Evolutionary conservation across 2,888 invertebrate species (phyloP), one percentile per base, ranked within the genome.

Genomic region (Xanthia icteritia): DNA sequence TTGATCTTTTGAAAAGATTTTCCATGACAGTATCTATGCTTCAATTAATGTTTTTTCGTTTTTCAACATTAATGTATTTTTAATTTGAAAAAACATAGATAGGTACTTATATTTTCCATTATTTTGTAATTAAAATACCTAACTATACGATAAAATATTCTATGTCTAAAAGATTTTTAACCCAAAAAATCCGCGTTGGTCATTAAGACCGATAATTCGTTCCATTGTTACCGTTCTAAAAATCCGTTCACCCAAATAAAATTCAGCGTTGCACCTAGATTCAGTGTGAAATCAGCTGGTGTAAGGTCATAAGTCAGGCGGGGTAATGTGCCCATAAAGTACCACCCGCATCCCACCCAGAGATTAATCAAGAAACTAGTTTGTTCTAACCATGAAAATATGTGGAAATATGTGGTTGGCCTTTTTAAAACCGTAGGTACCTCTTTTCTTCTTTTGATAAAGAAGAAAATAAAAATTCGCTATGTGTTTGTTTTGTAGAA

Each of bases 301-400:
- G 78, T 76, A 45, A 66, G 76, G 74, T 74, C 82, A 86, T 89
- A 90, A 89, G 86, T 90, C 86, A 90, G 82, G 54, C 45, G 79
- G 61, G 77, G 86, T 90, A 90, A 90, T 87, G 88, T 82, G 81
- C 60, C 85, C 85, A 88, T 91, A 90, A 90, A 91, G 76, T 82
- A 89, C 83, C 80, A 75, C 84, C 88, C 85, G 87, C 86, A 89
- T 89, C 84, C 85, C 74, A 75, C 83, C 86, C 83, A 79, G 81
- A 87, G 88, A 91, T 91, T 91, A 91, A 91, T 91, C 88, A 90
- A 89, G 88, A 83, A 80, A 82, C 85, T 77, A 76, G 80, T 76
- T 86, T 81, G 76, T 76, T 84, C 82, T 77, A 79, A 82, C 78
- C 81, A 87, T 88, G 78, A 87, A 88, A 87, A 87, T 81, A 64